Evolutionary conservation across 2,113 vertebrate species (phyloP), one percentile per base, ranked within the genome.

Genomic region (Onychostruthus taczanowskii): DNA sequence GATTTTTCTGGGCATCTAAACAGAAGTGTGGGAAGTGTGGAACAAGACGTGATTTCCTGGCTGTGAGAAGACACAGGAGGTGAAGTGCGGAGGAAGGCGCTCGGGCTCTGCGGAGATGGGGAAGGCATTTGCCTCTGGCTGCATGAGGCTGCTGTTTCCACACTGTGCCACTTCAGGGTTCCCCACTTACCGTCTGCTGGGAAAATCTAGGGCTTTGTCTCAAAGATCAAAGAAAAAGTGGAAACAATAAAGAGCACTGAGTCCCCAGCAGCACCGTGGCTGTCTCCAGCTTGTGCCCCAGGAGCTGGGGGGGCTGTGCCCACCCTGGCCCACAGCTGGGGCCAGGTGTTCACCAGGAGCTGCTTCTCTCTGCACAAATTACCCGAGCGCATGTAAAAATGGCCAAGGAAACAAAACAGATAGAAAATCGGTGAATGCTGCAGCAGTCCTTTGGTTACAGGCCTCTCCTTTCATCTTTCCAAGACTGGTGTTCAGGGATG

Each of bases 341-440:
- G 28, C 67, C 74, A 58, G 33, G 22, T 80, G 74, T 35, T 52
- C 61, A 9, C 21, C 56, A 43, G 31, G 35, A 47, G 39, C 12
- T 47, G 44, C 41, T 43, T 26, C 58, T 43, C 23, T 39, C 41
- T 15, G 9, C 33, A 19, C 23, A 30, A 4, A 56, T 41, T 26
- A 35, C 62, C 44, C 0, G 0, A 70, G 46, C 31, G 56, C 23
- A 3, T 27, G 55, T 23, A n/a, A 37, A 70, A 67, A 43, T 9
- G 41, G 52, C 28, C n/a, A 11, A 47, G 66, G 74, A 78, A 67
- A 49, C 43, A 75, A n/a, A 85, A 33, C 30, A 14, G 49, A 9
- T 4, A 11, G 50, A 33, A 78, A 52, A 53, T 11, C 0, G 0
- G 31, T 19, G 55, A 49, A 3, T 0, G 0, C 16, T 17, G n/a